These are phyloP conservation scores for Gambusia holbrooki DNA, from an alignment of 2,113 vertebrate genomes.

Conservation along the genomic window DNA sequence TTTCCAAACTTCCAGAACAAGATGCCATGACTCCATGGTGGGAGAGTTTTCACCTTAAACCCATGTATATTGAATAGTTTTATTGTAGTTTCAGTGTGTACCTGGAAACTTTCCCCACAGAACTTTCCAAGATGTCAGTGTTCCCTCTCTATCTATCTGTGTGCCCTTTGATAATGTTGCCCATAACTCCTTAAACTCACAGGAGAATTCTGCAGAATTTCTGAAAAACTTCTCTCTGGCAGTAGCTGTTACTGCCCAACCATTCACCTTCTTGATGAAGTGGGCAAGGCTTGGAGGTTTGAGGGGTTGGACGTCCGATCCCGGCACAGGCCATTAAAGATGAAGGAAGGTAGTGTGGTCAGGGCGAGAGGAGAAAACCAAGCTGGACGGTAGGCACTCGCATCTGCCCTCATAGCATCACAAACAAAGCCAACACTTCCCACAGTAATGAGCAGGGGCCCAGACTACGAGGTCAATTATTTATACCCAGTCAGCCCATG, in stretches of 20 bases:
- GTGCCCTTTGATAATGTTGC: constrained; percentile 67
- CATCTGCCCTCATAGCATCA: constrained; percentile 68
- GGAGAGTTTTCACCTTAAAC: constrained; percentile 52
- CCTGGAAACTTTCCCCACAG: constrained; percentile 67
- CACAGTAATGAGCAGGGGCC: constrained; percentile 80
- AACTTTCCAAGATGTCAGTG: constrained; percentile 72
- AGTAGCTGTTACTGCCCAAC: constrained; percentile 62
- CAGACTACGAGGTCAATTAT: constrained; percentile 82
- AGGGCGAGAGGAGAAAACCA: constrained; percentile 65
- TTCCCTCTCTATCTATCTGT: constrained; percentile 50
- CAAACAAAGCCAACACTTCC: constrained; percentile 77
- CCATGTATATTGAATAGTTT: constrained; percentile 48
- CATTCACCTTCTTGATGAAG: constrained; percentile 67
- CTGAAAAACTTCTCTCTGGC: constrained; percentile 67
- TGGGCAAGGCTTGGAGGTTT: constrained; percentile 64
- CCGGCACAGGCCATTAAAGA: constrained; percentile 80
- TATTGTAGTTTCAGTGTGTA: constrained; percentile 59
- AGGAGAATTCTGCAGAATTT: constrained; percentile 71
- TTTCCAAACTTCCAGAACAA: constrained; percentile 48
- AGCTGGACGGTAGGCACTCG: constrained; percentile 50
- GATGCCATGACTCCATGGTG: constrained; percentile 42
- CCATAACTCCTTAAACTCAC: constrained; percentile 70
- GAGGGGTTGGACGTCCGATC: constrained; percentile 67
- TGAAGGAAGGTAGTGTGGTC: constrained; percentile 76
- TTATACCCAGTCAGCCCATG: constrained; percentile 79